These are phyloP conservation scores for Mythimna ferrago DNA, from an alignment of 2,888 invertebrate genomes.

Conservation along the genomic window DNA sequence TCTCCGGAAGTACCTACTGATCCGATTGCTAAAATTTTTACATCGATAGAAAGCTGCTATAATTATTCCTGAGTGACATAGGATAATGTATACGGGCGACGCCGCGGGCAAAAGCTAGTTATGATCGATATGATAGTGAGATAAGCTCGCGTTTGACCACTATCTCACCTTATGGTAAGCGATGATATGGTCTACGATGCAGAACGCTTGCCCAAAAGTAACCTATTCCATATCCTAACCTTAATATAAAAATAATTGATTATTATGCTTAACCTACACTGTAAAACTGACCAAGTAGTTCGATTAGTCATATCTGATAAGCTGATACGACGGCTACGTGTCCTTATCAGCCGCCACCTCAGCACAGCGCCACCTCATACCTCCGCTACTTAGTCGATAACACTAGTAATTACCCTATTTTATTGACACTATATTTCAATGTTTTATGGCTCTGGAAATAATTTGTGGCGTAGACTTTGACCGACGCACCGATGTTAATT, in stretches of 20 bases:
- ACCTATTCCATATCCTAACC: too few species aligned
- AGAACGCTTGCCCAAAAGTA: too few species aligned
- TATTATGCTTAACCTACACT: neutral
- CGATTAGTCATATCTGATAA: constrained; percentile 36
- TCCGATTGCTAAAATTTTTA: too few species aligned
- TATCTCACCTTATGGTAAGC: too few species aligned
- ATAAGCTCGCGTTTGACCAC: too few species aligned
- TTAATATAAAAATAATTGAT: neutral
- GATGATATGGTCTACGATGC: too few species aligned
- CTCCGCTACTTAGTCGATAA: constrained; percentile 34
- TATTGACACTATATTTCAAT: constrained; percentile 24
- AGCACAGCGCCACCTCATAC: constrained; percentile 24
- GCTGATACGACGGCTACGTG: constrained; percentile 12
- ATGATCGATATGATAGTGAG: too few species aligned
- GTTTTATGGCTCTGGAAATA: neutral
- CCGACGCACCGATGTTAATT: neutral
- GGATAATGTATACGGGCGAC: too few species aligned
- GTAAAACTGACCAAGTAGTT: neutral
- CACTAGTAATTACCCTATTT: constrained; percentile 24
- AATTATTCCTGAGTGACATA: too few species aligned
- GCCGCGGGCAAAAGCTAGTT: too few species aligned
- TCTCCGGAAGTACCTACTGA: too few species aligned
- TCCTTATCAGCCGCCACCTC: constrained; percentile 37
- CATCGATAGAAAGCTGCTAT: too few species aligned
- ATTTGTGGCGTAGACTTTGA: neutral